Conservation (phyloP, 2,797 vertebrate species). For the Malurus leucopterus region DNA sequence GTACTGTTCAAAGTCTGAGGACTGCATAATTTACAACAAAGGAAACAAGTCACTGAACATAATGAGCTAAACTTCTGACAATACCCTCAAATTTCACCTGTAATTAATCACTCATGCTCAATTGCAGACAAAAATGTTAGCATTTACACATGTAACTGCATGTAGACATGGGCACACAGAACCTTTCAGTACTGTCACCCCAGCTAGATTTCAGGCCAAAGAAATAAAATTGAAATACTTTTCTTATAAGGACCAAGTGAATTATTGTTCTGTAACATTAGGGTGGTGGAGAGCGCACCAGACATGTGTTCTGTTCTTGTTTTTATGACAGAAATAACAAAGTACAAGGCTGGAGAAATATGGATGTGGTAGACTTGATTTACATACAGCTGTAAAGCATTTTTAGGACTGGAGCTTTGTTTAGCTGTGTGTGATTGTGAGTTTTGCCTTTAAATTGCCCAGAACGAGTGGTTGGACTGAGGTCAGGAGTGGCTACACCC, state of each 20-base stretch:
- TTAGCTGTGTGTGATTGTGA: background rate
- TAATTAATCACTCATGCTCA: background rate
- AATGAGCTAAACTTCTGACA: background rate
- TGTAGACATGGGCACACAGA: background rate
- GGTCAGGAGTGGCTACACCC: rapidly evolving
- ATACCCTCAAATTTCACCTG: background rate
- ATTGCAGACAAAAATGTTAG: background rate
- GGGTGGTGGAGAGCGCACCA: background rate
- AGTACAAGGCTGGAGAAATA: background rate
- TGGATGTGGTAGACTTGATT: background rate
- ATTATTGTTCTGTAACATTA: background rate
- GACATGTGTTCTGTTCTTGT: background rate
- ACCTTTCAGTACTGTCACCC: background rate
- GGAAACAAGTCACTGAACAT: background rate
- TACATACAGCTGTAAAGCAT: background rate
- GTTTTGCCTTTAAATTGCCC: background rate
- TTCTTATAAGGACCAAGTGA: background rate
- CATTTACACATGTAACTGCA: background rate
- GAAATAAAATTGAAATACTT: background rate
- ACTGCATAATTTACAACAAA: background rate
- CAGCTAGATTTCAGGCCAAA: background rate
- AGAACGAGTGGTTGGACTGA: background rate
- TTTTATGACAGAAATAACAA: background rate
- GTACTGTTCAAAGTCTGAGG: background rate
- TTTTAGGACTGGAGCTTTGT: background rate